These are phyloP conservation scores for Papilio helenus DNA, from an alignment of 1,140 invertebrate species.

Conservation along the genomic window DNA sequence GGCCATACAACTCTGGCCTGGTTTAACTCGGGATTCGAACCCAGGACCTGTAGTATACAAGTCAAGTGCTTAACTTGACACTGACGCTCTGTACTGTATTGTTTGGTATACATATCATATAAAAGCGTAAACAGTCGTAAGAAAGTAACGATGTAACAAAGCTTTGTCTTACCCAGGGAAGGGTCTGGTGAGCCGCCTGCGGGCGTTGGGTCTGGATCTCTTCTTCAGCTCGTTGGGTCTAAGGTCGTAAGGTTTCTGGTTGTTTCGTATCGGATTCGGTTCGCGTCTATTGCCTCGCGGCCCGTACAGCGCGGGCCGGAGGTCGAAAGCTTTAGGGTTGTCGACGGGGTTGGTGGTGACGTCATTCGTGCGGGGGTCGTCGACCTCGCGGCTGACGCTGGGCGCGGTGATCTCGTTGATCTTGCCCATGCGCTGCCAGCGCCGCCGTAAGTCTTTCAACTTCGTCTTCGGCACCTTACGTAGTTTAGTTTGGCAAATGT, in stretches of 20 bases:
- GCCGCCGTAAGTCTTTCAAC: constrained; percentile 66
- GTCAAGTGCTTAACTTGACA: too few species aligned
- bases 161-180: constrained; percentile 68
- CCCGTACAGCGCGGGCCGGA: constrained; percentile 53
- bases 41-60: too few species aligned
- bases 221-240: constrained; percentile 63
- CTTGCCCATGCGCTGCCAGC: constrained; percentile 76
- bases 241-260: constrained; percentile 52
- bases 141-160: too few species aligned
- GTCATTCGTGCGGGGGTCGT: constrained; percentile 69
- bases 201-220: constrained; percentile 55
- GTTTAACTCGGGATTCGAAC: too few species aligned
- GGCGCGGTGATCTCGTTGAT: constrained; percentile 81
- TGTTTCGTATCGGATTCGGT: constrained; percentile 47
- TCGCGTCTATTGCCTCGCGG: constrained; percentile 46
- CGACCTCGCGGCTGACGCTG: constrained; percentile 65
- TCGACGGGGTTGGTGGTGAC: constrained; percentile 65
- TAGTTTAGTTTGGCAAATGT: constrained; percentile 86
- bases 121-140: not conserved
- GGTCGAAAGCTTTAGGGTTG: constrained; percentile 71
- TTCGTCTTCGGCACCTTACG: constrained; percentile 75
- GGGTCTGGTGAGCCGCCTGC: constrained; percentile 64
- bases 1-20: too few species aligned
- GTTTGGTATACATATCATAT: too few species aligned
- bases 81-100: too few species aligned